Evolutionary conservation across 2,888 invertebrate genomes (phyloP).

Genomic region (Heliconius sara): DNA sequence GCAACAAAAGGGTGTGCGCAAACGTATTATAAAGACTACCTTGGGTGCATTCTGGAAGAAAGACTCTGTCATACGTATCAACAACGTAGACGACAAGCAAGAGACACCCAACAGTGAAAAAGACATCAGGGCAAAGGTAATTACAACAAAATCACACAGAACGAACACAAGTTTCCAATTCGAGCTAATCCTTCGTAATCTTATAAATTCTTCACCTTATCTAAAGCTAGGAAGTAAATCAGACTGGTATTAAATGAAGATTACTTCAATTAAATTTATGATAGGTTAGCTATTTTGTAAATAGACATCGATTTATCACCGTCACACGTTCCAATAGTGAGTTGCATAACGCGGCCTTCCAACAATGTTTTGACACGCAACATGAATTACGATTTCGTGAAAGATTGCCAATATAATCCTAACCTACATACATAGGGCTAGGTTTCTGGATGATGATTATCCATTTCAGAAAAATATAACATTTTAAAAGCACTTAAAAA

Average conservation of each 20-base stretch:
- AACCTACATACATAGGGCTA: slow-evolving; percentile 38
- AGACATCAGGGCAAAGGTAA: slow-evolving; percentile 87
- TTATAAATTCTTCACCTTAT: slow-evolving; percentile 33
- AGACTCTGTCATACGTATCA: slow-evolving; percentile 87
- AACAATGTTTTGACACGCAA: slow-evolving; percentile 47
- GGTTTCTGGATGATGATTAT: slow-evolving; percentile 27
- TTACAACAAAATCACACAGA: slow-evolving; percentile 39
- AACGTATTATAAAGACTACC: slow-evolving; percentile 85
- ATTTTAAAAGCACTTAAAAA: background rate
- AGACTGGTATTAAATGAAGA: slow-evolving; percentile 21
- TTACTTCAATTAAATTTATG: slow-evolving; percentile 22
- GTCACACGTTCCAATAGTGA: slow-evolving; percentile 42
- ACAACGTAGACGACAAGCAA: slow-evolving; percentile 89
- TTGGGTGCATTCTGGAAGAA: slow-evolving; percentile 88
- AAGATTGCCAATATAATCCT: slow-evolving; percentile 46
- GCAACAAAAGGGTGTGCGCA: slow-evolving; percentile 83
- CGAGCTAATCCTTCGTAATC: slow-evolving; percentile 47
- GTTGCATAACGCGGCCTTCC: slow-evolving; percentile 46
- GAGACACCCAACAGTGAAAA: slow-evolving; percentile 87
- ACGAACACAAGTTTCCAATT: slow-evolving; percentile 71
- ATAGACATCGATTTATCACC: slow-evolving; percentile 40
- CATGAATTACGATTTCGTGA: slow-evolving; percentile 46
- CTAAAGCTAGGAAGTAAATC: slow-evolving; percentile 23
- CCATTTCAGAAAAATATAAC: background rate
- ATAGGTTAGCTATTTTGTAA: slow-evolving; percentile 31